Percentiles rank a stretch among this genome's conserved stretches.
phyloP scores from a whole-genome alignment of 2,888 invertebrate species.

The Allophyes oxyacanthae region DNA sequence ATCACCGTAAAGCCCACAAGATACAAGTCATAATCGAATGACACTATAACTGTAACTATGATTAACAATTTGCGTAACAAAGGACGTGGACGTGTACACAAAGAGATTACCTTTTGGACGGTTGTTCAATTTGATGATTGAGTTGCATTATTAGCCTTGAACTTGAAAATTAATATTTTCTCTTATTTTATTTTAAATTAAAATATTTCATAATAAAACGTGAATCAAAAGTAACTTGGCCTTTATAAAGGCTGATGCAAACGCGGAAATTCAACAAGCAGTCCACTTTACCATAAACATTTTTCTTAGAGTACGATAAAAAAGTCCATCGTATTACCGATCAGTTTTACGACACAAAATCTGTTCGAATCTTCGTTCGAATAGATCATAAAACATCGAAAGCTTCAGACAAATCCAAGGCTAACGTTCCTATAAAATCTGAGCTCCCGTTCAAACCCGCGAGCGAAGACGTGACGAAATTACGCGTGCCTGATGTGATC shows the following conservation, averaged over 20 bases:
- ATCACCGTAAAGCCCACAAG: constrained; percentile 8
- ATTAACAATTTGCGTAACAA: constrained; percentile 49
- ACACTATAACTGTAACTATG: constrained; percentile 8
- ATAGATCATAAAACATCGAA: constrained; percentile 30
- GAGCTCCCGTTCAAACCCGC: constrained; percentile 53
- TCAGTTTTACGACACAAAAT: constrained; percentile 15
- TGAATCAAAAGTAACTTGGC: constrained; percentile 23
- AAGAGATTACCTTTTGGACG: constrained; percentile 36
- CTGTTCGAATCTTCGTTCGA: constrained; percentile 20
- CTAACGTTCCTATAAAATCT: constrained; percentile 53
- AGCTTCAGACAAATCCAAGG: constrained; percentile 53
- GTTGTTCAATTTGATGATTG: constrained; percentile 14
- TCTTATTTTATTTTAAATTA: not conserved
- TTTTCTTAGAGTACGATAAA: constrained; percentile 7
- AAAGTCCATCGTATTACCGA: constrained; percentile 3
- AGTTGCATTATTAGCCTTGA: constrained; percentile 49
- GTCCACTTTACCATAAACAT: constrained; percentile 12
- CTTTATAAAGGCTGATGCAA: constrained; percentile 22
- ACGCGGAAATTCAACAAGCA: constrained; percentile 26
- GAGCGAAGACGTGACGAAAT: constrained; percentile 68
- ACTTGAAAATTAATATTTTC: constrained; percentile 39
- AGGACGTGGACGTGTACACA: constrained; percentile 43
- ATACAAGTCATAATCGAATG: constrained; percentile 29
- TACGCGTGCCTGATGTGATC: constrained; percentile 64
- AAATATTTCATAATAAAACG: too few relatives aligned